A percentile compares a stretch with the other conserved stretches of the same genome.
Conservation (phyloP, 2,113 vertebrate genomes). For the Aepyceros melampus region DNA sequence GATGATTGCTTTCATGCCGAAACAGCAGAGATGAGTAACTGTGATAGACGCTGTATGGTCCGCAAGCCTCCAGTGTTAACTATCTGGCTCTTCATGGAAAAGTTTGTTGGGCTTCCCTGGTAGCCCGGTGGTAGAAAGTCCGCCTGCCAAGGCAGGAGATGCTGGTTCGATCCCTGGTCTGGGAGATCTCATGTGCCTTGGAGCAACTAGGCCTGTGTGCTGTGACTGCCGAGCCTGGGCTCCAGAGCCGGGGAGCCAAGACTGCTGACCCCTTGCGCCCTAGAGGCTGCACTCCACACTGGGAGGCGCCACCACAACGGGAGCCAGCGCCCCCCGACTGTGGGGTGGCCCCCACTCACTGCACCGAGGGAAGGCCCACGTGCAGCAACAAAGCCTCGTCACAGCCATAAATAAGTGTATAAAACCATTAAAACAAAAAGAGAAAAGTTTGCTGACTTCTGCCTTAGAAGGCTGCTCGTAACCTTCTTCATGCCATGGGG, state of each 20-base stretch:
- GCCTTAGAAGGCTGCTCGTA: background rate
- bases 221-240: background rate
- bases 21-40: rapidly evolving
- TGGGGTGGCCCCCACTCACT: background rate
- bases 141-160: background rate
- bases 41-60: rapidly evolving
- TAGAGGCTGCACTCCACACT: rapidly evolving
- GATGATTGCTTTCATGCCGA: background rate
- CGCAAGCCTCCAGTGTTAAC: background rate
- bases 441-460: background rate
- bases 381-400: background rate
- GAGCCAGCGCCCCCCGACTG: background rate
- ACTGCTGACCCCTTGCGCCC: background rate
- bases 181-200: background rate
- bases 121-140: background rate
- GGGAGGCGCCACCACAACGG: rapidly evolving
- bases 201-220: background rate
- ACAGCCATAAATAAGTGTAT: background rate
- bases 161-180: background rate
- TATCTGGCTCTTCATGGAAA: background rate
- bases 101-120: background rate
- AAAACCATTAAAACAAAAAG: no score
- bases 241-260: rapidly evolving
- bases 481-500: background rate
- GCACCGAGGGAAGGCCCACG: background rate